These are phyloP conservation scores for Rhabdornis inornatus DNA, from an alignment of 2,113 vertebrate species.

Conservation along the genomic window DNA sequence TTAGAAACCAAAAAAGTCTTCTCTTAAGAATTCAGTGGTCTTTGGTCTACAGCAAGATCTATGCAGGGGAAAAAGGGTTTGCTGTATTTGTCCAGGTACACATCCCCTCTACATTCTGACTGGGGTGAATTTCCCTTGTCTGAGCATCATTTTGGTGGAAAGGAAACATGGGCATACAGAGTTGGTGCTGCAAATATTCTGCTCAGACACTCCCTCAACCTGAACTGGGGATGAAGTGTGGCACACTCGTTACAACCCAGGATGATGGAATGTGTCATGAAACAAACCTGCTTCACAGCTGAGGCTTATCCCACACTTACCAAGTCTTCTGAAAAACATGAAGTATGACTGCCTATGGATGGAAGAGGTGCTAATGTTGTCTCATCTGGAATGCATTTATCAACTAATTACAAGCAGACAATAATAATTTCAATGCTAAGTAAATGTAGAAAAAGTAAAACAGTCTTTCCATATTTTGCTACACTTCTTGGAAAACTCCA, in stretches of 20 bases:
- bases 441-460: background rate
- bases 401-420: background rate
- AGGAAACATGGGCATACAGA: background rate
- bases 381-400: background rate
- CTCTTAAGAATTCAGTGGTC: background rate
- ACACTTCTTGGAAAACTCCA: background rate
- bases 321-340: background rate
- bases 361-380: background rate
- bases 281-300: background rate
- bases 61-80: background rate
- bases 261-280: background rate
- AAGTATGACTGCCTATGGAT: background rate
- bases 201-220: accelerated
- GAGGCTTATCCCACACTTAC: background rate
- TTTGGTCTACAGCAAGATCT: background rate
- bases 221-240: background rate
- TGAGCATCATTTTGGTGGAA: background rate
- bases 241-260: too few relatives aligned
- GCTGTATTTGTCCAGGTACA: background rate
- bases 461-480: background rate
- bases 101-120: accelerated
- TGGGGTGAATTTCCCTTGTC: background rate
- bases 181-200: background rate
- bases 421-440: background rate
- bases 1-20: background rate